Percentiles rank a stretch among this genome's conserved stretches.
These are phyloP conservation scores for Epinotia demarniana DNA, from an alignment of 2,888 invertebrate species.

Conservation along the genomic window DNA sequence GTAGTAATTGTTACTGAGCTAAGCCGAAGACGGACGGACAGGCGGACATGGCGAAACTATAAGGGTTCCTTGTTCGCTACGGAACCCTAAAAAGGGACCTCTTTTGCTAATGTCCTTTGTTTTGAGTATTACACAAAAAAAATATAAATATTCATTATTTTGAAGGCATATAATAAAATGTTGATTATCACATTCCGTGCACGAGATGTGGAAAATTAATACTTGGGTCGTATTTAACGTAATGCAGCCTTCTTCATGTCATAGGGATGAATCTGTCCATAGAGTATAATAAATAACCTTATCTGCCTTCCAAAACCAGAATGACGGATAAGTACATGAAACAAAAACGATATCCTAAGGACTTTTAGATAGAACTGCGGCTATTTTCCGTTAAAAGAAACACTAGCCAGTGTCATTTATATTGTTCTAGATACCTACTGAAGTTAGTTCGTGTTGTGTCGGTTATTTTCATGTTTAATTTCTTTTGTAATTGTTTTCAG, in stretches of 20 bases:
- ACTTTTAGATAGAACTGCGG: background rate
- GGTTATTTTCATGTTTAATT: background rate
- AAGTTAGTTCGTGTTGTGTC: background rate
- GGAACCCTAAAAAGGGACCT: background rate
- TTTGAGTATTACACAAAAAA: background rate
- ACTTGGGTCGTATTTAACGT: background rate
- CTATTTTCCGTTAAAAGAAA: background rate
- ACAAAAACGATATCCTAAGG: background rate
- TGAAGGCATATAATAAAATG: background rate
- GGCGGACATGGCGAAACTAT: too few species aligned
- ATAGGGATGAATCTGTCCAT: background rate
- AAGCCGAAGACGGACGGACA: too few species aligned
- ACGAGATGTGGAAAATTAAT: too few species aligned
- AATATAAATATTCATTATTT: background rate
- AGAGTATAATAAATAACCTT: background rate
- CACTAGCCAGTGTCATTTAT: background rate
- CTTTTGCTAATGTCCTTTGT: background rate
- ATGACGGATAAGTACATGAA: background rate
- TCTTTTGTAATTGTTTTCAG: slow-evolving; percentile 1
- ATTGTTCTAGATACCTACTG: background rate
- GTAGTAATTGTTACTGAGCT: too few species aligned
- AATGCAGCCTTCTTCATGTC: background rate
- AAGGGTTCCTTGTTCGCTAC: too few species aligned
- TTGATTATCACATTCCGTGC: too few species aligned
- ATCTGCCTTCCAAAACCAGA: background rate